These are phyloP conservation scores for Bagarius yarrelli DNA, from an alignment of 2,113 vertebrate genomes.

Conservation along the genomic window DNA sequence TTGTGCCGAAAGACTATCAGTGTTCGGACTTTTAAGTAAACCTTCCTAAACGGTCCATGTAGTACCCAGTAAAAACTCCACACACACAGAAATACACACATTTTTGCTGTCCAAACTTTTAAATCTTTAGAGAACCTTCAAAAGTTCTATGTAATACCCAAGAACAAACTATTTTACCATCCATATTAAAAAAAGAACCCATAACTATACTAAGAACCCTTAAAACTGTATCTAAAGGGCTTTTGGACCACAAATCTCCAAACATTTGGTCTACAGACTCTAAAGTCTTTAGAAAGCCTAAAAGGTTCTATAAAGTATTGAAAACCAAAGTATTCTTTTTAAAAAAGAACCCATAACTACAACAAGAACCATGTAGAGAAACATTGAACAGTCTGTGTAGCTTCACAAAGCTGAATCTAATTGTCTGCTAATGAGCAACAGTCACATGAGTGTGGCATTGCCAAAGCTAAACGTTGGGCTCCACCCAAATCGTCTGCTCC, in stretches of 20 bases:
- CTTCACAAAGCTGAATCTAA: neutral
- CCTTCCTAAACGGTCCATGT: no score
- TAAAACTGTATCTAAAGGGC: neutral
- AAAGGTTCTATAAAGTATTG: neutral
- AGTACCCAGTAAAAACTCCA: no score
- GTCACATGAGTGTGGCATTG: slow-evolving; percentile 6
- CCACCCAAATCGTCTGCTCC: slow-evolving; percentile 2
- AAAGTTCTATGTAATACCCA: no score
- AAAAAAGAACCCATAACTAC: neutral
- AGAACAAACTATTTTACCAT: no score
- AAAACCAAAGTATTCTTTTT: neutral
- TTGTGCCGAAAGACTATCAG: no score
- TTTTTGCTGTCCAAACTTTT: no score
- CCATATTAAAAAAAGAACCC: no score
- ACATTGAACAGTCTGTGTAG: neutral
- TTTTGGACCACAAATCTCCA: neutral
- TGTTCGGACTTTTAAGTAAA: no score
- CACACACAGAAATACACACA: no score
- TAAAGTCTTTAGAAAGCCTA: neutral
- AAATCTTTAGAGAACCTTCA: no score
- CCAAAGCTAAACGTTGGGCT: neutral
- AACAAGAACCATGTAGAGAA: neutral
- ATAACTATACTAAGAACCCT: no score
- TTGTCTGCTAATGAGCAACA: slow-evolving; percentile 7
- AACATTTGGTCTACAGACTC: neutral